Conservation (phyloP, 2,888 invertebrate species). For the Ischnus inquisitorius region DNA sequence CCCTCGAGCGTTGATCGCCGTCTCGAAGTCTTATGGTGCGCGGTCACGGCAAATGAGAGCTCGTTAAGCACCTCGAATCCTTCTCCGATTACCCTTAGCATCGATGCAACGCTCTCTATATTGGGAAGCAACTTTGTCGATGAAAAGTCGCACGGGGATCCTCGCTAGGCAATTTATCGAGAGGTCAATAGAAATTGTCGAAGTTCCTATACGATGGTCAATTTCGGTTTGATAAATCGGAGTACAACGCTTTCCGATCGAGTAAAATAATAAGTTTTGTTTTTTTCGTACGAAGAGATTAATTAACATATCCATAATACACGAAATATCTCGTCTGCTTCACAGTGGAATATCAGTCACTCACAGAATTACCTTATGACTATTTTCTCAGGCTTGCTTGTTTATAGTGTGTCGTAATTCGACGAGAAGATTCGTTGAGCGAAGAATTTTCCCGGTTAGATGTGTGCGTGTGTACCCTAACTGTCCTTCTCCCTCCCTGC, state of each 20-base stretch:
- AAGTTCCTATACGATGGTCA: no score
- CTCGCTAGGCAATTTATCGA: background rate
- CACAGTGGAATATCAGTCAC: background rate
- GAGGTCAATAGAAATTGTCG: no score
- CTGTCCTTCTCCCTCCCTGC: conserved; percentile 17
- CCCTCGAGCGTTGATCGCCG: conserved; percentile 52
- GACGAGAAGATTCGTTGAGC: background rate
- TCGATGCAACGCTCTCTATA: conserved; percentile 53
- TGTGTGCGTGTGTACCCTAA: background rate
- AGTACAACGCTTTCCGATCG: no score
- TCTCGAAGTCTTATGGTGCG: conserved; percentile 77
- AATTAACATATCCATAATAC: background rate
- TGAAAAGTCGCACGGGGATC: conserved; percentile 28
- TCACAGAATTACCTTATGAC: background rate
- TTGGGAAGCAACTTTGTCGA: conserved; percentile 51
- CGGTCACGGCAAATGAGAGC: conserved; percentile 80
- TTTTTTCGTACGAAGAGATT: no score
- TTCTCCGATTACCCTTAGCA: conserved; percentile 51
- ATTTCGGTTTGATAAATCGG: no score
- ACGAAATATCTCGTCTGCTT: background rate
- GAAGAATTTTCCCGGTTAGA: conserved; percentile 47
- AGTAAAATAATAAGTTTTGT: no score
- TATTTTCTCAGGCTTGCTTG: background rate
- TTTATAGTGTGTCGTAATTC: conserved; percentile 9
- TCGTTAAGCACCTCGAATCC: conserved; percentile 72